phyloP scores from a whole-genome alignment of 2,888 invertebrate species.

The Gonocerus acuteangulatus region DNA sequence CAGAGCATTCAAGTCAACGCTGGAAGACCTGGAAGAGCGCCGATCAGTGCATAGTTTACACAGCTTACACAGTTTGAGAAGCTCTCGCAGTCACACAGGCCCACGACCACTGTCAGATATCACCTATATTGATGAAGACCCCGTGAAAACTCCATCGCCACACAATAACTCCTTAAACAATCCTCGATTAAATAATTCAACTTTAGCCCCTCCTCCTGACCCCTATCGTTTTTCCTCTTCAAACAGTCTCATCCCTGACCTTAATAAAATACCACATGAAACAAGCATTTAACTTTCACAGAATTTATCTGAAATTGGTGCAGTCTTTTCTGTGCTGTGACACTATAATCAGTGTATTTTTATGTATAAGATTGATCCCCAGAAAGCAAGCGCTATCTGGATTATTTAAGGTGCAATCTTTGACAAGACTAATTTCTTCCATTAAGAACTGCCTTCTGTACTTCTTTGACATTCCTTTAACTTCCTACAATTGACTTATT shows the following conservation, averaged over 20 bases:
- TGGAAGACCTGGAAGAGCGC: slow-evolving; percentile 99
- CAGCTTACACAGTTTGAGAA: slow-evolving; percentile 63
- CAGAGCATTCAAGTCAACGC: slow-evolving; percentile 97
- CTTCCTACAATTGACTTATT: slow-evolving; percentile 16
- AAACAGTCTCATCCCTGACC: slow-evolving; percentile 46
- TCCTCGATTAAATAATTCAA: slow-evolving; percentile 30
- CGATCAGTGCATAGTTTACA: slow-evolving; percentile 96
- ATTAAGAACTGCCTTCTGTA: slow-evolving; percentile 22
- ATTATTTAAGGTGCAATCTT: slow-evolving; percentile 13
- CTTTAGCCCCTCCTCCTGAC: slow-evolving; percentile 30
- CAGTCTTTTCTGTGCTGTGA: slow-evolving; percentile 2
- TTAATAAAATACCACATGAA: slow-evolving; percentile 61
- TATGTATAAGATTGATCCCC: slow-evolving; percentile 2
- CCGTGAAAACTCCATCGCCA: slow-evolving; percentile 46
- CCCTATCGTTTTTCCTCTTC: slow-evolving; percentile 33
- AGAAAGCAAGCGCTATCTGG: slow-evolving; percentile 11
- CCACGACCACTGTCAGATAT: slow-evolving; percentile 68
- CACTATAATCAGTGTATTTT: slow-evolving; percentile 2
- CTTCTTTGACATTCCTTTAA: slow-evolving; percentile 22
- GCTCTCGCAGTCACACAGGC: slow-evolving; percentile 55
- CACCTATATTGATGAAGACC: slow-evolving; percentile 72
- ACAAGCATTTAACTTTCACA: slow-evolving; percentile 54
- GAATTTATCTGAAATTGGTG: slow-evolving; percentile 1
- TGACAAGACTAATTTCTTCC: slow-evolving; percentile 22
- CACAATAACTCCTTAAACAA: slow-evolving; percentile 39